Conservation (phyloP, 2,113 vertebrate genomes). For the Triplophysa rosa region DNA sequence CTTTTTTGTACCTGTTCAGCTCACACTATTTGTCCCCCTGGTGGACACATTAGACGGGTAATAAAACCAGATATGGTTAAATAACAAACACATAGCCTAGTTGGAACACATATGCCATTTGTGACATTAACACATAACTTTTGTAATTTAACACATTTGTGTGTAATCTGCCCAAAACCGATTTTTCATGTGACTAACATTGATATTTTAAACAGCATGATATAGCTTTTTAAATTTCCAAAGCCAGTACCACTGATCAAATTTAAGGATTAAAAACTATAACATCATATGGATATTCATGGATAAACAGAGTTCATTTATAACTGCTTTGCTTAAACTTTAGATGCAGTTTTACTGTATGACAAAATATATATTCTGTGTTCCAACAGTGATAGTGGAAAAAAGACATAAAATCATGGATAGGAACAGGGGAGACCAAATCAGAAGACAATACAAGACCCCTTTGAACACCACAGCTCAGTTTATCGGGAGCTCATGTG, state of each 20-base stretch:
- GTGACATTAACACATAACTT: not conserved
- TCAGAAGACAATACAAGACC: not conserved
- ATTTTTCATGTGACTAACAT: not conserved
- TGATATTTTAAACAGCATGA: not conserved
- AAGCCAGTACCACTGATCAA: too few species aligned
- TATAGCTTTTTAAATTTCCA: too few species aligned
- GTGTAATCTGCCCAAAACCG: not conserved
- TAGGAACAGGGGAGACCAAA: too few species aligned
- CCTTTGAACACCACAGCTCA: not conserved
- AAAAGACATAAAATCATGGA: too few species aligned
- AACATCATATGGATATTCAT: too few species aligned
- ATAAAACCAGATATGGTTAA: not conserved
- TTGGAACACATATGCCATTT: not conserved
- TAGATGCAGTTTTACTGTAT: too few species aligned
- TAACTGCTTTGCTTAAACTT: too few species aligned
- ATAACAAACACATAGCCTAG: not conserved
- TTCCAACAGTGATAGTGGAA: too few species aligned
- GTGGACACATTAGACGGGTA: not conserved
- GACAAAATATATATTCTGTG: too few species aligned
- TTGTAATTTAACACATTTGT: not conserved
- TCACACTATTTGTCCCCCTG: conserved; percentile 7
- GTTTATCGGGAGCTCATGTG: not conserved
- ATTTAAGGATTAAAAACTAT: not conserved
- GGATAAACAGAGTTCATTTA: too few species aligned
- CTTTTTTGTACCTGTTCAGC: conserved; percentile 16